Conservation (phyloP, 2,113 vertebrate genomes). For the Eleginops maclovinus region DNA sequence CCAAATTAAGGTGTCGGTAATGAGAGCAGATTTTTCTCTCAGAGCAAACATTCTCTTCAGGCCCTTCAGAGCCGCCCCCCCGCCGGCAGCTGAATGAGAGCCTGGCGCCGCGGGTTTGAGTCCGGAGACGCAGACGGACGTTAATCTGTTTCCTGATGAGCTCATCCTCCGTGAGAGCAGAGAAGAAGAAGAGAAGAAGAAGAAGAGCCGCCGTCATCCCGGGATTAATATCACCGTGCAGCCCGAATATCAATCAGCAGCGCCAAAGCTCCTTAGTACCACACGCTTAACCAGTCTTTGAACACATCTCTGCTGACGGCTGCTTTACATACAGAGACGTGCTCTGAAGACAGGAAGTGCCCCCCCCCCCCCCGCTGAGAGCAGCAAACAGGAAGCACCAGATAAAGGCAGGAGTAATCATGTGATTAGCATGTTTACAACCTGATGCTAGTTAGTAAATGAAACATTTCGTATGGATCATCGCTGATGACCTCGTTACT, state of each 20-base stretch:
- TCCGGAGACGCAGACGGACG: conserved; percentile 70
- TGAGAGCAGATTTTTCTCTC: conserved; percentile 48
- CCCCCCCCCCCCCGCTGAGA: too few species aligned
- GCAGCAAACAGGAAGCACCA: too few species aligned
- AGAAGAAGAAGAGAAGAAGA: conserved; percentile 55
- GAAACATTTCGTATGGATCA: too few species aligned
- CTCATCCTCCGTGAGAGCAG: conserved; percentile 75
- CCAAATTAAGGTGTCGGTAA: conserved; percentile 69
- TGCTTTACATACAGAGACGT: neutral
- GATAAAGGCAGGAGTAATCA: too few species aligned
- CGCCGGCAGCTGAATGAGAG: conserved; percentile 77
- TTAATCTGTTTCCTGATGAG: conserved; percentile 74
- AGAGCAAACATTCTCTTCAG: conserved; percentile 66
- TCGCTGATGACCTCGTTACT: too few species aligned
- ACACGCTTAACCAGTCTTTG: conserved; percentile 52
- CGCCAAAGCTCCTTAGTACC: conserved; percentile 61
- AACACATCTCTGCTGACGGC: conserved; percentile 38
- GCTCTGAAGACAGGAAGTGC: neutral
- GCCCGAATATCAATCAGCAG: conserved; percentile 64
- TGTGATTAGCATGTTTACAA: too few species aligned
- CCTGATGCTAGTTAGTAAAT: too few species aligned
- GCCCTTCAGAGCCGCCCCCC: conserved; percentile 64
- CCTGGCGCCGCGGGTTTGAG: conserved; percentile 71
- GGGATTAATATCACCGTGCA: conserved; percentile 57
- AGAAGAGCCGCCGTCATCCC: conserved; percentile 37